Evolutionary conservation across 2,888 invertebrate species (phyloP).

Genomic region (Abscondita cerata): DNA sequence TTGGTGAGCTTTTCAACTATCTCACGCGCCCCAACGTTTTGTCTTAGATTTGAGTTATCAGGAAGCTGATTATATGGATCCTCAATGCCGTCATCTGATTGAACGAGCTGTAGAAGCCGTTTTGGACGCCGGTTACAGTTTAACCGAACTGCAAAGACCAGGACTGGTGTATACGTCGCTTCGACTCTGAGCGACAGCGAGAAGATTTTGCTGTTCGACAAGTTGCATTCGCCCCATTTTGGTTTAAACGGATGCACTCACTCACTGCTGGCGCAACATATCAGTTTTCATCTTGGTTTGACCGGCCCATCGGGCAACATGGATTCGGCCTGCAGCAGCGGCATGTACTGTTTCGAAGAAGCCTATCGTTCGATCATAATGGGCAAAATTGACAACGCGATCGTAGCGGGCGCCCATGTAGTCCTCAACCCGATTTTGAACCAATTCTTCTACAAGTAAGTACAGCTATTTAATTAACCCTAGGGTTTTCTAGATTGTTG

Average conservation of each 20-base stretch:
- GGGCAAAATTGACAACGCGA: conserved; percentile 86
- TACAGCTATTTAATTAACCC: too few relatives aligned
- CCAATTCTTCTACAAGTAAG: too few relatives aligned
- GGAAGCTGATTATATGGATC: conserved; percentile 66
- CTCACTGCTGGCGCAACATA: conserved; percentile 91
- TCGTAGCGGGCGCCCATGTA: conserved; percentile 88
- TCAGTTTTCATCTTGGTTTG: conserved; percentile 87
- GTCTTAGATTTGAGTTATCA: conserved; percentile 61
- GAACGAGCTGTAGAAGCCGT: conserved; percentile 67
- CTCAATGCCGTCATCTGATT: conserved; percentile 64
- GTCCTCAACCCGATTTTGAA: conserved; percentile 74
- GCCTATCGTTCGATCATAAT: conserved; percentile 79
- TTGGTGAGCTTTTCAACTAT: conserved; percentile 46
- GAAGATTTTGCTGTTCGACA: conserved; percentile 70
- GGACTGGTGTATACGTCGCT: conserved; percentile 82
- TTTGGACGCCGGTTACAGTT: conserved; percentile 69
- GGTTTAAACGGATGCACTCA: conserved; percentile 72
- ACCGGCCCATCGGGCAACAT: conserved; percentile 88
- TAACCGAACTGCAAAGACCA: conserved; percentile 69
- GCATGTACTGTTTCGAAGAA: conserved; percentile 84
- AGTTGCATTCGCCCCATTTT: conserved; percentile 39
- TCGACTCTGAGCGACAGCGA: conserved; percentile 78
- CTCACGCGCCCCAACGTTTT: too few relatives aligned
- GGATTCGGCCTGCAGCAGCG: conserved; percentile 96
- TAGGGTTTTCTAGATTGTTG: too few relatives aligned